Conservation (phyloP, 2,888 invertebrate genomes). For the Andrena flavipes region DNA sequence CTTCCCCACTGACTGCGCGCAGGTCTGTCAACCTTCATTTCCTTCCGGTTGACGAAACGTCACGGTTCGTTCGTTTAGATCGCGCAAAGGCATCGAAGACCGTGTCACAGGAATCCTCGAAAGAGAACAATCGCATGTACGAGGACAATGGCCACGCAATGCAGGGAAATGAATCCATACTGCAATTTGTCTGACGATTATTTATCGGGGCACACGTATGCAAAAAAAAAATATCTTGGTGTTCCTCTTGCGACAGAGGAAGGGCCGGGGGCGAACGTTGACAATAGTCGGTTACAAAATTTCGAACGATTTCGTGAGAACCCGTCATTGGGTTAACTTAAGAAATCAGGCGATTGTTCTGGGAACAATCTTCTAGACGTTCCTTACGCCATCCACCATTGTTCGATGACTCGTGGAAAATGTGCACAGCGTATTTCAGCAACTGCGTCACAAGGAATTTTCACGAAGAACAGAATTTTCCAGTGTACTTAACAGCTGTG, state of each 20-base stretch:
- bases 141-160: slow-evolving; percentile 62
- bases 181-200: slow-evolving; percentile 18
- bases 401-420: slow-evolving; percentile 58
- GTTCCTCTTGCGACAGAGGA: neutral
- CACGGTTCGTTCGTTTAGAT: slow-evolving; percentile 72
- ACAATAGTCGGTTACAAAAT: slow-evolving; percentile 77
- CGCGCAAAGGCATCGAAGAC: slow-evolving; percentile 61
- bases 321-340: slow-evolving; percentile 64
- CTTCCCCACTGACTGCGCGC: slow-evolving; percentile 40
- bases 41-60: slow-evolving; percentile 74
- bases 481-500: neutral
- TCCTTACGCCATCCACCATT: slow-evolving; percentile 62
- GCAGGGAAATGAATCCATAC: slow-evolving; percentile 57
- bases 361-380: slow-evolving; percentile 38
- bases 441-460: neutral
- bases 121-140: slow-evolving; percentile 64
- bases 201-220: neutral
- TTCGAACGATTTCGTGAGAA: slow-evolving; percentile 79
- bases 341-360: slow-evolving; percentile 75
- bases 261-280: slow-evolving; percentile 17
- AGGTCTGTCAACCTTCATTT: slow-evolving; percentile 45
- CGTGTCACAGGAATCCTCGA: slow-evolving; percentile 53
- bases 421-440: neutral
- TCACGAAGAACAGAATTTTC: neutral
- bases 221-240: neutral